These are phyloP conservation scores for Caenorhabditis latens DNA, from an alignment of 1,140 invertebrate species.

Conservation along the genomic window DNA sequence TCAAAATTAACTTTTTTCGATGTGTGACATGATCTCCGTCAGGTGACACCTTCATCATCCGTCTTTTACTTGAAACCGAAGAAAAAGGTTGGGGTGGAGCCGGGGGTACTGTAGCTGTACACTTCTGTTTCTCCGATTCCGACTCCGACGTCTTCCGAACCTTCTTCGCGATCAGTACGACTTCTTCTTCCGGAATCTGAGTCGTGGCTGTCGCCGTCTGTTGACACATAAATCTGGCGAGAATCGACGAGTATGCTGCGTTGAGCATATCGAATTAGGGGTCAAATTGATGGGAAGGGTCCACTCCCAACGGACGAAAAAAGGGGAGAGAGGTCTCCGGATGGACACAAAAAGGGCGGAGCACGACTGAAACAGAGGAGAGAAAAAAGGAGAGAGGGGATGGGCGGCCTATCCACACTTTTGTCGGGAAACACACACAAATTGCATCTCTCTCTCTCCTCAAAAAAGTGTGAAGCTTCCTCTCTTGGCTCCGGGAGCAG, in stretches of 20 bases:
- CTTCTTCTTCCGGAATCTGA: constrained; percentile 41
- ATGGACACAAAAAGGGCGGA: not conserved
- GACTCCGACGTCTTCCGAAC: not conserved
- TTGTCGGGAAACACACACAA: not conserved
- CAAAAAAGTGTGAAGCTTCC: constrained; percentile 4
- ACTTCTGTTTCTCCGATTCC: not conserved
- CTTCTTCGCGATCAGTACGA: constrained; percentile 1
- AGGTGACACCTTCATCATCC: constrained; percentile 33
- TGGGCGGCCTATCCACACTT: constrained; percentile 21
- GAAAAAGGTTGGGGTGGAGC: not conserved
- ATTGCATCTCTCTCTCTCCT: constrained; percentile 36
- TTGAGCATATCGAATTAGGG: constrained; percentile 49
- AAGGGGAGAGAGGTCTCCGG: not conserved
- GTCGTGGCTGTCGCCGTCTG: not conserved
- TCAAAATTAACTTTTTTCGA: constrained; percentile 10
- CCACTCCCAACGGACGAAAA: not conserved
- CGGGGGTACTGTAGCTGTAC: not conserved
- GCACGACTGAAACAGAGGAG: not conserved
- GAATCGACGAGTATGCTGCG: constrained; percentile 38
- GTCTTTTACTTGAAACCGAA: not conserved
- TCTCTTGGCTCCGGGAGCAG: not conserved
- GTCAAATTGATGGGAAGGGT: constrained; percentile 9
- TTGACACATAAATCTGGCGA: constrained; percentile 42
- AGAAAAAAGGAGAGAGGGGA: constrained; percentile 6
- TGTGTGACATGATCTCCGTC: constrained; percentile 49